phyloP scores from a whole-genome alignment of 2,888 invertebrate species.

The Agonopterix subpropinquella region DNA sequence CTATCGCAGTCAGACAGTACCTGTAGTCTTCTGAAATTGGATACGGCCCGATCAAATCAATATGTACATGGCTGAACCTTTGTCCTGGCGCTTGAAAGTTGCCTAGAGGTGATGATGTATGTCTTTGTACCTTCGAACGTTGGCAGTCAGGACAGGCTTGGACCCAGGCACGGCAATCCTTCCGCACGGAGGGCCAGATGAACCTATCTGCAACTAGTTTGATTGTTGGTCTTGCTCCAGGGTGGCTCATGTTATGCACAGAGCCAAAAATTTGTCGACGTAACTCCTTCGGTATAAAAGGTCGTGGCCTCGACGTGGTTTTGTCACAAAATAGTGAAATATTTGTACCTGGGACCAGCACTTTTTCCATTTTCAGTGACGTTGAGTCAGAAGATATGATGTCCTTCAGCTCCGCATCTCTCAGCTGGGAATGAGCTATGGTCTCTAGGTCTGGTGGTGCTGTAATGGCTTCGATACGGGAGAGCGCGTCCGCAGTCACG shows the following conservation, averaged over 20 bases:
- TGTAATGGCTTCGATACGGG: conserved; percentile 3
- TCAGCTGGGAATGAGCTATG: conserved; percentile 2
- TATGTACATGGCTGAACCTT: conserved; percentile 29
- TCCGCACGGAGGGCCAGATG: conserved; percentile 13
- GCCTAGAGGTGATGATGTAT: conserved; percentile 9
- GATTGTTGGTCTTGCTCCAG: neutral
- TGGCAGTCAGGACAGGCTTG: conserved; percentile 32
- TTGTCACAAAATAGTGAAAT: conserved; percentile 14
- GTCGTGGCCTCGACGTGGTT: conserved; percentile 11
- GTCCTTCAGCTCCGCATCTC: conserved; percentile 1
- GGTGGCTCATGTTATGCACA: too few species aligned
- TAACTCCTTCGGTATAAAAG: conserved; percentile 4
- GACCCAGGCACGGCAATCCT: conserved; percentile 31
- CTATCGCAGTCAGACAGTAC: too few species aligned
- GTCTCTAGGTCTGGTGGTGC: neutral
- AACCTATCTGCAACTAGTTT: conserved; percentile 22
- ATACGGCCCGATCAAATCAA: too few species aligned
- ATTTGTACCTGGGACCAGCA: conserved; percentile 6
- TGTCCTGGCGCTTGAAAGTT: neutral
- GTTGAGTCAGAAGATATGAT: conserved; percentile 1
- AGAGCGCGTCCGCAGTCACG: conserved; percentile 7
- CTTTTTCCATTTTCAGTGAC: conserved; percentile 10
- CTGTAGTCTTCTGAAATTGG: too few species aligned
- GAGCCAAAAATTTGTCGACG: conserved; percentile 1
- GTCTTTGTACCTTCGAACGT: conserved; percentile 27